phyloP scores from a whole-genome alignment of 1,140 invertebrate genomes.

The Papilio polyxenes region DNA sequence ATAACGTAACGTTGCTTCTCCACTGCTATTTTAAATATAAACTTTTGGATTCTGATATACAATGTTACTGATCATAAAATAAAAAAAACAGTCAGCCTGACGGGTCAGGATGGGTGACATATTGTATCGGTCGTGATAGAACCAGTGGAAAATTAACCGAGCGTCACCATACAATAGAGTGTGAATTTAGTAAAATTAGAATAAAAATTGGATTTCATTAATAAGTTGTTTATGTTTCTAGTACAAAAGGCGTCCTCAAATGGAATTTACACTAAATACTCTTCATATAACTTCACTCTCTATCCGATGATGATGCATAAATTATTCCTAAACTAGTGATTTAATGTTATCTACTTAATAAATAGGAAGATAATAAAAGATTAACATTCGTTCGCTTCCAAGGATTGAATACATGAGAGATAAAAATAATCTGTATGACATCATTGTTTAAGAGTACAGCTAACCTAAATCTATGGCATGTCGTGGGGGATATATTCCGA shows the following conservation, averaged over 20 bases:
- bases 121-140: too few relatives aligned
- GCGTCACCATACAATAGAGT: too few relatives aligned
- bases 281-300: too few relatives aligned
- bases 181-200: too few relatives aligned
- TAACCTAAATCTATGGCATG: not conserved
- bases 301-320: not conserved
- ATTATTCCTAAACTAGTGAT: not conserved
- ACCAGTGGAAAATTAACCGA: too few relatives aligned
- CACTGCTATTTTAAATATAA: too few relatives aligned
- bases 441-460: conserved; percentile 6
- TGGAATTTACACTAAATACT: too few relatives aligned
- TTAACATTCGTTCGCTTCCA: not conserved
- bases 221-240: not conserved
- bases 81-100: too few relatives aligned
- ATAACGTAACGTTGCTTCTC: not conserved
- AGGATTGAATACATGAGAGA: not conserved
- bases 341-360: not conserved
- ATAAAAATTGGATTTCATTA: too few relatives aligned
- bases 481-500: not conserved
- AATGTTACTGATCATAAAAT: too few relatives aligned
- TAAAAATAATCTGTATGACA: conserved; percentile 14
- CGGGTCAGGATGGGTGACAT: too few relatives aligned
- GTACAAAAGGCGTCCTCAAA: not conserved
- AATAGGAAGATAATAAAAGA: not conserved
- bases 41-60: too few relatives aligned